Base-by-base conservation (phyloP, 2,113 vertebrate genomes). In the Chroicocephalus ridibundus region DNA sequence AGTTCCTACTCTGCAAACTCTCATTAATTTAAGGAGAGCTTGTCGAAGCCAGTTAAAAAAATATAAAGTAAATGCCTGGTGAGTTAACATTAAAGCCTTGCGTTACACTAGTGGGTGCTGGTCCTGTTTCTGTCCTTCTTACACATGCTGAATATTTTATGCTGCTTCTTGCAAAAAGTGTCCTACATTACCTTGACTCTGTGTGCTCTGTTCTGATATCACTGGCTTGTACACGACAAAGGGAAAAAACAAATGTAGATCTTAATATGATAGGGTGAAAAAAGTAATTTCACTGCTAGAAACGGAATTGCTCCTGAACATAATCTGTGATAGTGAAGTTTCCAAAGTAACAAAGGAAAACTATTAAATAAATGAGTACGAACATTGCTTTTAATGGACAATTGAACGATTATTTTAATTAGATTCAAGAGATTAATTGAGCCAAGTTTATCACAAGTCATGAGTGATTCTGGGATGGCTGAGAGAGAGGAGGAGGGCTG, bases 221-320 rank as follows among this genome's bases (percentile, higher is more conserved):
- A 4, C 27, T 65, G 15, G 5, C 49, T 74, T 65, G 31, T 62
- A 65, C 31, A 14, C 0, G 1, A 57, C 62, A 36, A 90, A 85
- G 17, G 31, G 40, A 31, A 90, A 93, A 85, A 80, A 13, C 20
- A 85, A 90, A n/a, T 7, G 42, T 66, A 93, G 31, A 80, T 77
- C 40, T 80, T 70, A 68, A 74, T 69, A 80, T 34, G n/a, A 77
- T 15, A 77, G 20, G 7, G 6, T 36, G 62, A 86, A 80, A 34
- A 82, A 93, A 66, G 46, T 74, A 90, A 94, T 88, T 94, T 92
- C 9, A 46, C 4, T 93, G 11, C 10, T 66, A 34, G 27, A 90
- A 88, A 72, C 22, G 4, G 51, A 65, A 69, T 91, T 87, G 42
- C 12, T 91, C 11, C 51, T 60, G 38, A 90, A 32, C 14, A 8